Evolutionary conservation across 2,113 vertebrate species (phyloP).

Genomic region (Zosterops pallidus): DNA sequence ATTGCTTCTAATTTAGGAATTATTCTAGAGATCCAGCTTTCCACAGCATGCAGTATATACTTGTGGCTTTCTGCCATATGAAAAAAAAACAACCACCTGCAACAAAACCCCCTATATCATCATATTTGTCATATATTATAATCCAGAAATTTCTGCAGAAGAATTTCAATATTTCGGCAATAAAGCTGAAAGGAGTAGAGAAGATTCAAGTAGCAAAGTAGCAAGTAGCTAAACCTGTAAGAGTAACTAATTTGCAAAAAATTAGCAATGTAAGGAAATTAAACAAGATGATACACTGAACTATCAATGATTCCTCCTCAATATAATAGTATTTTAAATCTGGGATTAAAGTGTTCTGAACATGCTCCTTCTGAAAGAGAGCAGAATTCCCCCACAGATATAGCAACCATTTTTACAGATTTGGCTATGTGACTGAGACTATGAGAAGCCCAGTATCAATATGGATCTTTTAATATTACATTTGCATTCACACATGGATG

Average conservation of each 20-base stretch:
- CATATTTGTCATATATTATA: neutral
- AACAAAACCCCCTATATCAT: neutral
- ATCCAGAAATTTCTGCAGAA: neutral
- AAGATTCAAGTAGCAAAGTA: neutral
- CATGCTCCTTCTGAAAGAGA: neutral
- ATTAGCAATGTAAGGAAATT: neutral
- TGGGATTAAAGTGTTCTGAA: neutral
- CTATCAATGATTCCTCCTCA: neutral
- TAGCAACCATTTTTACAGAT: neutral
- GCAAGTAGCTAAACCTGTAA: neutral
- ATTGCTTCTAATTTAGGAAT: neutral
- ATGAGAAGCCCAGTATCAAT: neutral
- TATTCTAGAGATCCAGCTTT: neutral
- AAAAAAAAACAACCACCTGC: neutral
- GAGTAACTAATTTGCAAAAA: neutral
- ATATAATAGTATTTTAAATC: neutral
- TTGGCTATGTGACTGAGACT: neutral
- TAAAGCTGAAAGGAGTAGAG: neutral
- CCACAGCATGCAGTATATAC: accelerated
- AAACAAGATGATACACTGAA: neutral
- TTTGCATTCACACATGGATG: neutral
- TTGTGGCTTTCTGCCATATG: neutral
- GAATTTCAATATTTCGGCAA: neutral
- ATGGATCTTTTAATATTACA: neutral
- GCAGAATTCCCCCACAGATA: neutral